A percentile compares a stretch with the other conserved stretches of the same genome.
Conservation (phyloP, 2,797 vertebrate genomes). For the Pseudochirops corinnae region DNA sequence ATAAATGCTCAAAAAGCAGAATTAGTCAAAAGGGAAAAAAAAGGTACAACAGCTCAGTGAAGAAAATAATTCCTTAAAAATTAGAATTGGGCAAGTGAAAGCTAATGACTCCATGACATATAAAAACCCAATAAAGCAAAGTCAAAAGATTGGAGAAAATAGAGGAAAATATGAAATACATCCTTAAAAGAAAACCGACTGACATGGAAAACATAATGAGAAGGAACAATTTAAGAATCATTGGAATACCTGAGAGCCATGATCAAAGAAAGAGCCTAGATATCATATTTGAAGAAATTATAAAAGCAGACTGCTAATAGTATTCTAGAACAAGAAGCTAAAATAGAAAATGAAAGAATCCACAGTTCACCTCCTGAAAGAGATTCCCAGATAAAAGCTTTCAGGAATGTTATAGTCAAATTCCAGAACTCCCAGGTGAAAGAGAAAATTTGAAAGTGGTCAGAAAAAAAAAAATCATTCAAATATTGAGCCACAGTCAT, state of each 20-base stretch:
- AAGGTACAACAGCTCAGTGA: neutral
- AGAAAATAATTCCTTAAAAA: neutral
- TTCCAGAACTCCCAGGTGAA: neutral
- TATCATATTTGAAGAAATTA: neutral
- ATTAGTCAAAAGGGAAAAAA: neutral
- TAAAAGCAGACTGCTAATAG: neutral
- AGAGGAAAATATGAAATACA: neutral
- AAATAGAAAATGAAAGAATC: neutral
- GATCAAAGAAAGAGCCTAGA: neutral
- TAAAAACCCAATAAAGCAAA: neutral
- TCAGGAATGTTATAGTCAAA: neutral
- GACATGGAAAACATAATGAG: neutral
- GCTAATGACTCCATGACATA: neutral
- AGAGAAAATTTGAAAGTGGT: neutral
- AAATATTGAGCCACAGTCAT: no score
- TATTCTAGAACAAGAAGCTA: neutral
- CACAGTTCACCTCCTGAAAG: neutral
- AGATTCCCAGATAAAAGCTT: neutral
- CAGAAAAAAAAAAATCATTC: neutral
- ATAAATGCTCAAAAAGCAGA: neutral
- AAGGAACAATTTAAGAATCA: neutral
- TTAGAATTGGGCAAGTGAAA: neutral
- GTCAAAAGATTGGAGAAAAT: neutral
- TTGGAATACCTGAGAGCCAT: neutral
- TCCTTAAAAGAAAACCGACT: neutral